Evolutionary conservation across 2,888 invertebrate genomes (phyloP).

Genomic region (Ischnura elegans): DNA sequence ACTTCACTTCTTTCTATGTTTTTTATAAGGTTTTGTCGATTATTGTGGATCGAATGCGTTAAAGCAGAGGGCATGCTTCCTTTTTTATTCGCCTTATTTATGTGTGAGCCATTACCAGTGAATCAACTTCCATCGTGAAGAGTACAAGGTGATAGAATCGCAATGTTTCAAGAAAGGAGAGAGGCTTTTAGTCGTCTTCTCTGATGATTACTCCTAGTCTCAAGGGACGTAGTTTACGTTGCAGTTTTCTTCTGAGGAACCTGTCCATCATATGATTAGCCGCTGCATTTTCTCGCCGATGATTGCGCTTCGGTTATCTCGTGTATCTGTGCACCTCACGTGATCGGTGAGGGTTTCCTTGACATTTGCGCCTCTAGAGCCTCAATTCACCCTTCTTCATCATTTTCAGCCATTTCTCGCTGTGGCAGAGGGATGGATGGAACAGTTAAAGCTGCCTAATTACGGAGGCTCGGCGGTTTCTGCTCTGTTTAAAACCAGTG

Average conservation of each 20-base stretch:
- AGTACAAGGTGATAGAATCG: no score
- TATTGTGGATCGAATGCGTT: no score
- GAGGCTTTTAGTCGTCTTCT: no score
- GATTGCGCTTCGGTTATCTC: not conserved
- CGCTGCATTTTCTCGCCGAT: not conserved
- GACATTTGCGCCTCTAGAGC: not conserved
- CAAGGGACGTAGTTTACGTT: not conserved
- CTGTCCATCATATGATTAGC: not conserved
- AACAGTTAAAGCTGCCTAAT: not conserved
- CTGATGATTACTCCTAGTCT: not conserved
- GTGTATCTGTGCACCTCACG: not conserved
- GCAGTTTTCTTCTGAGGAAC: not conserved
- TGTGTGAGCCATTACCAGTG: no score
- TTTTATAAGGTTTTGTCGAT: no score
- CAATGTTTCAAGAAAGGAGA: no score
- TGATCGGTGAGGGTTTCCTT: not conserved
- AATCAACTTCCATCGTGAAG: no score
- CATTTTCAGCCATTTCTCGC: not conserved
- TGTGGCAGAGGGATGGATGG: not conserved
- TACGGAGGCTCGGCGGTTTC: no score
- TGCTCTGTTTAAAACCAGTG: no score
- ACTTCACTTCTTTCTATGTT: no score
- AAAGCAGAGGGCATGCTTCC: no score
- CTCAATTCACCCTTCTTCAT: not conserved
- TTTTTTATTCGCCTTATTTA: no score